Evolutionary conservation across 2,888 invertebrate genomes (phyloP).

Genomic region (Phytoseiulus persimilis): DNA sequence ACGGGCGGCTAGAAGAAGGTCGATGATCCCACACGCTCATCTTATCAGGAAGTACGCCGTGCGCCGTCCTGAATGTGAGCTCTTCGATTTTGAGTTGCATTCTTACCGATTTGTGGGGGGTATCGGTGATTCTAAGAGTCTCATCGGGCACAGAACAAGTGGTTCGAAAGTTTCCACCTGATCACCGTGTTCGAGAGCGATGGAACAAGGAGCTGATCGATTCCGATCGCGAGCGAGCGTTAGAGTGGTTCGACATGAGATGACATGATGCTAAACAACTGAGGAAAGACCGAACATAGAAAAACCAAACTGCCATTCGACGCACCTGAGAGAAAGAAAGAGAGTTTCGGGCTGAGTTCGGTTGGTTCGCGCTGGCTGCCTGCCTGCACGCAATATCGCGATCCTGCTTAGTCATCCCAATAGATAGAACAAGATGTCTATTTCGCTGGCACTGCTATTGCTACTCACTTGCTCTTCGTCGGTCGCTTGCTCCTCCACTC

Average conservation of each 20-base stretch:
- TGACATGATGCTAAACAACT: background rate
- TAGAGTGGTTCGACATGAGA: background rate
- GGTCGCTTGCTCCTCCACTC: background rate
- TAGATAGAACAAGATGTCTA: background rate
- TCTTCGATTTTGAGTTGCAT: no score
- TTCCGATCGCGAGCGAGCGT: background rate
- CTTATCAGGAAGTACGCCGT: no score
- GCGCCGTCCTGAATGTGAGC: no score
- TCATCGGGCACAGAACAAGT: background rate
- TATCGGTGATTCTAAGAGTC: no score
- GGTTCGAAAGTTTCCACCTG: background rate
- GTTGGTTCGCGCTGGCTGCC: background rate
- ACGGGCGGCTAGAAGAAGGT: no score
- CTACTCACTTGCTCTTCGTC: background rate
- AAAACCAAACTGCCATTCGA: background rate
- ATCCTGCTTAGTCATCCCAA: slow-evolving; percentile 5
- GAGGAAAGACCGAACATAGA: background rate
- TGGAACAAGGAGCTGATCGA: background rate
- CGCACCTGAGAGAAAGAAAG: slow-evolving; percentile 5
- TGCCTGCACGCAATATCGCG: background rate
- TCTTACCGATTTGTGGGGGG: no score
- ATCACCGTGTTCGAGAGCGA: background rate
- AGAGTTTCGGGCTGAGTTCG: slow-evolving; percentile 5
- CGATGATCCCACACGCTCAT: no score
- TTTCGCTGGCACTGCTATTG: background rate